Evolutionary conservation across 2,113 vertebrate species (phyloP).

Genomic region (Sisor rabdophorus): DNA sequence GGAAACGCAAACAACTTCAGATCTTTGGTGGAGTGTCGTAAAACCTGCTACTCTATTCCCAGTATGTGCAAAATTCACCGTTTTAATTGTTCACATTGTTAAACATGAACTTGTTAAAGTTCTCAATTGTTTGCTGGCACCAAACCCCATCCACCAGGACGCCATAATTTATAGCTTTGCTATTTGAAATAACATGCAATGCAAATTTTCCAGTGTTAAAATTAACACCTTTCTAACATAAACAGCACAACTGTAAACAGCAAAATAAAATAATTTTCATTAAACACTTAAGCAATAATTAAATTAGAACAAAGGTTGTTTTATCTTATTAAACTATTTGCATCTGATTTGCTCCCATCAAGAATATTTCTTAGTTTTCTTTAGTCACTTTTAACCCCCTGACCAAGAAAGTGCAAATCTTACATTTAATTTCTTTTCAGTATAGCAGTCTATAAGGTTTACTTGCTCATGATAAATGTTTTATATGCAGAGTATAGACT

Average conservation of each 20-base stretch:
- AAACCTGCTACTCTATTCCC: conserved; percentile 78
- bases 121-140: not conserved
- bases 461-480: not conserved
- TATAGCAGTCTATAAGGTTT: not conserved
- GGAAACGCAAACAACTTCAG: conserved; percentile 87
- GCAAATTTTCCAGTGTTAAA: not conserved
- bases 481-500: not conserved
- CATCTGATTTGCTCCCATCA: not conserved
- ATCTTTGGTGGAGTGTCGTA: conserved; percentile 71
- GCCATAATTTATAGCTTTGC: too few relatives aligned
- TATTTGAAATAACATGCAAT: not conserved
- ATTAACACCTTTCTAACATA: too few relatives aligned
- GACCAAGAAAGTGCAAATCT: not conserved
- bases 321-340: not conserved
- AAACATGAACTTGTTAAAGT: not conserved
- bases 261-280: too few relatives aligned
- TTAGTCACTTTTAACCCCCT: too few relatives aligned
- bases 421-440: not conserved
- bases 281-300: not conserved
- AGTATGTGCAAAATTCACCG: conserved; percentile 70
- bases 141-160: not conserved
- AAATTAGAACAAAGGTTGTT: too few relatives aligned
- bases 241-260: not conserved
- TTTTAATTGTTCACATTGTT: not conserved
- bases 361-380: too few relatives aligned